Base-by-base conservation (phyloP, 2,113 vertebrate genomes). In the Lophotis ruficrista region DNA sequence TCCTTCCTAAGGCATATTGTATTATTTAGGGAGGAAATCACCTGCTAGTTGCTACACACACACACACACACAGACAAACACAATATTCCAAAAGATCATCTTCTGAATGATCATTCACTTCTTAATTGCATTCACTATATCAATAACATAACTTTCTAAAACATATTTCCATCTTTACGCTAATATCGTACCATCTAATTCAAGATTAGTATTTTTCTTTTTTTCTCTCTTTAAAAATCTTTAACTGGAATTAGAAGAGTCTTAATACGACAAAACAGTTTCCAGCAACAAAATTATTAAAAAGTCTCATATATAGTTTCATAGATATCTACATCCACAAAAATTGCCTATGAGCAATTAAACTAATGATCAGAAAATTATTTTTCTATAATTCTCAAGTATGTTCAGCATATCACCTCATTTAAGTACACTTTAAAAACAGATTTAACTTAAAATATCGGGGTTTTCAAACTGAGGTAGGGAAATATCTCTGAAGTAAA, bases 381-480 rank as follows among this genome's bases (percentile, higher is more conserved):
- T 68, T 82, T 77, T 93, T 78, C 31, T 73, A 6, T 58, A 38
- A 58, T 64, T 85, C 20, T 86, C 35, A 35, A 82, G 23, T 43
- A 70, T 4, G 10, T 48, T 82, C 17, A 69, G 14, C 31, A 56
- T 77, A 16, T 69, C 15, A 47, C 27, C 11, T 35, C 7, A 50
- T 56, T 57, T 24, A 72, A 60, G 37, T 43, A 28, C 15, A 66
- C 43, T 54, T 76, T 6, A 2, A 21, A 64, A 87, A 60, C 17
- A 28, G 13, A 75, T 30, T 33, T 47, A 60, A 72, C 5, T 76
- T 83, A 54, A 86, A 66, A 58, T 89, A 75, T 0, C 43, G 6
- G 2, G 2, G 8, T 0, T 57, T 90, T 88, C 8, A 4, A 85
- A 84, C 10, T 1, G 2, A 65, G 3, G 2, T 5, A 75, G 7